Percentiles rank a stretch among this genome's conserved stretches.
These are phyloP conservation scores for Timandra comae DNA, from an alignment of 2,888 invertebrate genomes.

Conservation along the genomic window DNA sequence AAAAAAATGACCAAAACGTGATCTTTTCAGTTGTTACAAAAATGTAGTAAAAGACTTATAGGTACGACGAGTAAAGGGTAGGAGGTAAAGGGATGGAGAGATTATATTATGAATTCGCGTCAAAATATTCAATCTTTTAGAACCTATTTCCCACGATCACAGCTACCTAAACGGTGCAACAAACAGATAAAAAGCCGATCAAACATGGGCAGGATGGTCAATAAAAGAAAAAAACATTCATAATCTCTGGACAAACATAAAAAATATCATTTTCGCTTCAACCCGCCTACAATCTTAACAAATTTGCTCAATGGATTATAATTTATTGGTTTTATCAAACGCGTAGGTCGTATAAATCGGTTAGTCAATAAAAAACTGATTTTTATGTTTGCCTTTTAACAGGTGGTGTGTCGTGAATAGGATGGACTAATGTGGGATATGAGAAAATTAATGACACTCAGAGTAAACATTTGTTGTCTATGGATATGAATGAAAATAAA, in stretches of 20 bases:
- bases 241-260: conserved; percentile 35
- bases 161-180: neutral
- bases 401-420: conserved; percentile 28
- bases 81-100: no score
- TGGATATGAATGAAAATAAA: conserved; percentile 16
- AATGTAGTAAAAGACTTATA: no score
- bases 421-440: conserved; percentile 20
- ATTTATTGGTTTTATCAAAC: conserved; percentile 56
- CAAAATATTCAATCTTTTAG: no score
- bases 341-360: conserved; percentile 22
- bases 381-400: conserved; percentile 13
- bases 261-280: conserved; percentile 32
- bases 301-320: conserved; percentile 58
- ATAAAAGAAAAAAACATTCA: conserved; percentile 13
- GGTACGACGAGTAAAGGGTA: no score
- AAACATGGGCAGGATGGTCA: conserved; percentile 24
- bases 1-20: no score
- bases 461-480: conserved; percentile 66
- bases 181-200: conserved; percentile 15
- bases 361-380: conserved; percentile 29
- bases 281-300: conserved; percentile 68
- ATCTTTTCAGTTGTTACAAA: no score
- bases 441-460: conserved; percentile 55
- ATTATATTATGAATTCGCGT: no score
- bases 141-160: conserved; percentile 17